Percentiles rank a stretch among this genome's conserved stretches.
These are phyloP conservation scores for Apis florea DNA, from an alignment of 1,140 invertebrate genomes.

Conservation along the genomic window DNA sequence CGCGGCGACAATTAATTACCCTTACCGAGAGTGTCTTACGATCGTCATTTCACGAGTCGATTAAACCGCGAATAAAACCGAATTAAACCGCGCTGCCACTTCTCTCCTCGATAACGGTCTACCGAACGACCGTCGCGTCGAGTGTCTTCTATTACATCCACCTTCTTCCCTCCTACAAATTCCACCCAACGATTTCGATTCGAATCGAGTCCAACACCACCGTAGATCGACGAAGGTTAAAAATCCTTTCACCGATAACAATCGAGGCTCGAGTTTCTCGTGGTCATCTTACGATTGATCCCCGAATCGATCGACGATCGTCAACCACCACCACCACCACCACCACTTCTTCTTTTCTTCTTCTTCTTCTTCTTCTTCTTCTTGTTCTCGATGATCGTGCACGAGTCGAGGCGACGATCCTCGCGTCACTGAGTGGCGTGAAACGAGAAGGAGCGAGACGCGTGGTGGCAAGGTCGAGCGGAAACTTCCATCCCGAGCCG, in stretches of 20 bases:
- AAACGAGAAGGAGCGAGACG: not conserved
- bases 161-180: not conserved
- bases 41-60: conserved; percentile 7
- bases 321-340: not conserved
- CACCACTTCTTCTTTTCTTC: not conserved
- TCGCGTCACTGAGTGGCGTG: not conserved
- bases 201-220: not conserved
- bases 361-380: no score
- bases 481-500: conserved; percentile 31
- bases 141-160: not conserved
- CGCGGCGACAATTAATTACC: not conserved
- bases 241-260: conserved; percentile 3
- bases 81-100: conserved; percentile 3
- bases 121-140: not conserved
- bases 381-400: no score
- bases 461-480: conserved; percentile 16
- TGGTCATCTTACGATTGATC: not conserved
- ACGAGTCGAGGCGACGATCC: no score
- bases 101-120: not conserved
- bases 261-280: not conserved
- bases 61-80: conserved; percentile 1
- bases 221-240: not conserved
- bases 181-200: conserved; percentile 13
- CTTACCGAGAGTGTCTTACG: not conserved
- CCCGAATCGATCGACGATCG: not conserved